Conservation (phyloP, 1,140 invertebrate genomes). For the Cryptotermes secundus region DNA sequence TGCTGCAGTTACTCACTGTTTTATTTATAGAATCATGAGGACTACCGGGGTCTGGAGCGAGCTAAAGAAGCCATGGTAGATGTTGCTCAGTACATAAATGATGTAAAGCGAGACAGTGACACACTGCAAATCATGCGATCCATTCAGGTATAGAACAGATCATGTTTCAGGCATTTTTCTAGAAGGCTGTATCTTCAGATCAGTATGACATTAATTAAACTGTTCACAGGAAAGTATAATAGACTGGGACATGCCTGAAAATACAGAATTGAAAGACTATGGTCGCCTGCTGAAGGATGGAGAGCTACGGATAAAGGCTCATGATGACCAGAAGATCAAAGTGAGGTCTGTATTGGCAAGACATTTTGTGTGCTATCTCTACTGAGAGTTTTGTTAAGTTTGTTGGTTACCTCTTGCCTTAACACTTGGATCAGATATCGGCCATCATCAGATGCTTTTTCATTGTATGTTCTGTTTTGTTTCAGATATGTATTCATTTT, state of each 20-base stretch:
- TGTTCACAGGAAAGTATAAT: constrained; percentile 69
- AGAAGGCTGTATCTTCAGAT: no score
- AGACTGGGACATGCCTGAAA: constrained; percentile 76
- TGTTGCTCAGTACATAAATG: constrained; percentile 95
- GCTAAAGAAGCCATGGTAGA: constrained; percentile 97
- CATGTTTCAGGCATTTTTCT: not conserved
- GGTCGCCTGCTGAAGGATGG: constrained; percentile 89
- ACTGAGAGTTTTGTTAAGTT: not conserved
- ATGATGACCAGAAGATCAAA: constrained; percentile 83
- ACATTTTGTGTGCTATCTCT: not conserved
- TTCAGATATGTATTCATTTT: constrained; percentile 92
- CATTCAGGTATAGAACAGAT: constrained; percentile 63
- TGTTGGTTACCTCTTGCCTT: no score
- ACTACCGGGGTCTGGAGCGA: constrained; percentile 76
- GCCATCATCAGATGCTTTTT: no score
- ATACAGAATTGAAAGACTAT: constrained; percentile 81
- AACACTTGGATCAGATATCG: no score
- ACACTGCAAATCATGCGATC: constrained; percentile 87
- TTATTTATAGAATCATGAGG: constrained; percentile 68
- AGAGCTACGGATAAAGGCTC: constrained; percentile 88
- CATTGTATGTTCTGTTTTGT: not conserved
- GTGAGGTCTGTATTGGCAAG: constrained; percentile 53
- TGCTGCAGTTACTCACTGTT: no score
- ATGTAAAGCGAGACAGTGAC: constrained; percentile 96
- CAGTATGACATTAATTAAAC: constrained; percentile 8